Base-by-base conservation (phyloP, 2,888 invertebrate genomes). In the Sesia apiformis region DNA sequence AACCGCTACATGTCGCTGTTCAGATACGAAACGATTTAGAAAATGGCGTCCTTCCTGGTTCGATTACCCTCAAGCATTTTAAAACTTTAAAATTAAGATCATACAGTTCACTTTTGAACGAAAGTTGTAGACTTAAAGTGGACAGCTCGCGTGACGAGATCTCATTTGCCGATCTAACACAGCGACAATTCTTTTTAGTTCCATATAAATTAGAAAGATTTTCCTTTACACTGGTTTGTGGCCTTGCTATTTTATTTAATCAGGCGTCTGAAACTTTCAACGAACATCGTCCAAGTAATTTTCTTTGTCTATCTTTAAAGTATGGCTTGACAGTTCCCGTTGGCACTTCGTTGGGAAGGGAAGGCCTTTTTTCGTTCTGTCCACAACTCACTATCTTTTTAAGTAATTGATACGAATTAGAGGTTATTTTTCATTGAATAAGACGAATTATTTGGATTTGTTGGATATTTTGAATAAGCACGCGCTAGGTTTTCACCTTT, bases 391-490 rank as follows among this genome's bases (percentile, higher is more conserved):
- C 71, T 81, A 83, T 81, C 81, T 77, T 55, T 69, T 63, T 72
- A 64, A 72, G 70, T 80, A 78, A 82, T 81, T 81, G 78, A 76
- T 73, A 71, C 72, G 71, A 72, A 78, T 78, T 74, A 68, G 61
- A 40, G 43, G 49, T 23, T 38, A 53, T 23, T 39, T 49, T 53
- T 40, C 53, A 58, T 56, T 53, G 56, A 63, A 57, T 57, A 65
- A 67, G 68, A 72, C 57, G 61, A 63, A 75, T 71, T 60, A 49
- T 41, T 56, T 23, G 23, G 23, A 23, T 23, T n/a, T 23, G 23
- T 23, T 23, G 23, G 23, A 23, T 23, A 23, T 23, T 23, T 23
- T 23, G 23, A 23, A 23, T 23, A 23, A 2, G 23, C 23, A 23
- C 23, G 2, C 23, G 23, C 23, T 23, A 23, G 1, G 23, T 23